Conservation (phyloP, 1,140 invertebrate genomes). For the silkworm (Bombyx mori) region DNA sequence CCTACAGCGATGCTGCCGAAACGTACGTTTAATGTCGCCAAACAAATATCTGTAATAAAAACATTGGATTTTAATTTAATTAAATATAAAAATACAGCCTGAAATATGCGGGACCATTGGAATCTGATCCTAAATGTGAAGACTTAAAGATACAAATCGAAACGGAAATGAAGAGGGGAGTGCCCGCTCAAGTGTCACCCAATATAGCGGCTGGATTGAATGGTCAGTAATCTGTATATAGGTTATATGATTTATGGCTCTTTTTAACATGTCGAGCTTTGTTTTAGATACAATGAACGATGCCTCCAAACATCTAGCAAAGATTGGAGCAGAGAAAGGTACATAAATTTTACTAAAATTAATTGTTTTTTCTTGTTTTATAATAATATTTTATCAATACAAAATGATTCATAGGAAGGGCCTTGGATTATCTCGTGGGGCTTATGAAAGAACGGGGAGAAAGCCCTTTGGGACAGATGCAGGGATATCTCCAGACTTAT, state of each 20-base stretch:
- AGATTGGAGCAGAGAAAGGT: constrained; percentile 40
- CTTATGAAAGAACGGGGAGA: constrained; percentile 42
- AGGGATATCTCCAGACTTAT: constrained; percentile 44
- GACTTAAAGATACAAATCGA: constrained; percentile 32
- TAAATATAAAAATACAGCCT: constrained; percentile 15
- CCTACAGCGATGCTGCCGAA: constrained; percentile 38
- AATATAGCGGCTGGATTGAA: constrained; percentile 23
- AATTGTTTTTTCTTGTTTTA: neutral
- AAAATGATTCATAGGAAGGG: constrained; percentile 23
- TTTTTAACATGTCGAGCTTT: neutral
- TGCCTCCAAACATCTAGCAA: constrained; percentile 42
- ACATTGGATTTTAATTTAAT: constrained; percentile 1
- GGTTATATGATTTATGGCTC: too few species aligned
- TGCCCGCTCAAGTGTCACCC: constrained; percentile 30
- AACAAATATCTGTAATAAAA: neutral
- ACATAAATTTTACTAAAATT: constrained; percentile 6
- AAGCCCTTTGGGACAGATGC: constrained; percentile 27
- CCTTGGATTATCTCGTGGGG: constrained; percentile 35
- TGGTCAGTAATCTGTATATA: constrained; percentile 13
- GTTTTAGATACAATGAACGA: constrained; percentile 37
- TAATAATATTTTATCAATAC: neutral
- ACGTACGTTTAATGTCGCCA: constrained; percentile 21
- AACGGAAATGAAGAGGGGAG: constrained; percentile 28
- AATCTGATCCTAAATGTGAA: constrained; percentile 28
- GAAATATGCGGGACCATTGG: constrained; percentile 26